A percentile compares a stretch with the other conserved stretches of the same genome.
phyloP scores from a whole-genome alignment of 2,888 invertebrate genomes.

The Heliconius hortense region DNA sequence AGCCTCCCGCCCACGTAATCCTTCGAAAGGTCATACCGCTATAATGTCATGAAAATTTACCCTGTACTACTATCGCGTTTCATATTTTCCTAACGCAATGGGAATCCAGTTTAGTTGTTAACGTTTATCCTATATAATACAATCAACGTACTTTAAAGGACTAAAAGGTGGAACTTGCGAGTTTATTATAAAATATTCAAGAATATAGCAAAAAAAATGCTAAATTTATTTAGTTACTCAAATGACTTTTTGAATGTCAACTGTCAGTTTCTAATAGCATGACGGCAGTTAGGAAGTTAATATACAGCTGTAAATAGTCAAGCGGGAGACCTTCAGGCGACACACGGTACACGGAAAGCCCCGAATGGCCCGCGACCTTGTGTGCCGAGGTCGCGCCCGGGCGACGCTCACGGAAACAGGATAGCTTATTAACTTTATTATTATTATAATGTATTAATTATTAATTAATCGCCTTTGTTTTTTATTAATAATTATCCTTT shows the following conservation, averaged over 20 bases:
- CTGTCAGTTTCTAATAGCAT: slow-evolving; percentile 19
- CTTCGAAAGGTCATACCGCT: slow-evolving; percentile 54
- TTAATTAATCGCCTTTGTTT: slow-evolving; percentile 1
- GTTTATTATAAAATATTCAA: not conserved
- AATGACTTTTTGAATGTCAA: not conserved
- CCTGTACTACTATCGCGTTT: not conserved
- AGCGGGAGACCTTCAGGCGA: slow-evolving; percentile 67
- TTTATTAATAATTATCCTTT: slow-evolving; percentile 4
- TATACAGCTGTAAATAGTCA: slow-evolving; percentile 60
- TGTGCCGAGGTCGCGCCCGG: slow-evolving; percentile 58
- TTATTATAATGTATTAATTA: slow-evolving; percentile 28
- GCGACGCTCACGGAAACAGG: slow-evolving; percentile 58
- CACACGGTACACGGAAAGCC: slow-evolving; percentile 61
- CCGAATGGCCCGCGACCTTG: slow-evolving; percentile 67
- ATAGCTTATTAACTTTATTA: slow-evolving; percentile 49
- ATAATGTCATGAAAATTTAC: slow-evolving; percentile 40
- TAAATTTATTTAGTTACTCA: not conserved
- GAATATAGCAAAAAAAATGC: not conserved
- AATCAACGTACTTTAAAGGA: not conserved
- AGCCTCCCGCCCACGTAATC: slow-evolving; percentile 48
- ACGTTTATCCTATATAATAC: not conserved
- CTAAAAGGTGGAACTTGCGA: not conserved
- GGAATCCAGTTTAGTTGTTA: not conserved
- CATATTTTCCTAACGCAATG: not conserved
- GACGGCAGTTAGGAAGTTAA: slow-evolving; percentile 41